A percentile compares a stretch with the other conserved stretches of the same genome.
These are phyloP conservation scores for Orycteropus afer DNA, from an alignment of 2,113 vertebrate species.

Conservation along the genomic window DNA sequence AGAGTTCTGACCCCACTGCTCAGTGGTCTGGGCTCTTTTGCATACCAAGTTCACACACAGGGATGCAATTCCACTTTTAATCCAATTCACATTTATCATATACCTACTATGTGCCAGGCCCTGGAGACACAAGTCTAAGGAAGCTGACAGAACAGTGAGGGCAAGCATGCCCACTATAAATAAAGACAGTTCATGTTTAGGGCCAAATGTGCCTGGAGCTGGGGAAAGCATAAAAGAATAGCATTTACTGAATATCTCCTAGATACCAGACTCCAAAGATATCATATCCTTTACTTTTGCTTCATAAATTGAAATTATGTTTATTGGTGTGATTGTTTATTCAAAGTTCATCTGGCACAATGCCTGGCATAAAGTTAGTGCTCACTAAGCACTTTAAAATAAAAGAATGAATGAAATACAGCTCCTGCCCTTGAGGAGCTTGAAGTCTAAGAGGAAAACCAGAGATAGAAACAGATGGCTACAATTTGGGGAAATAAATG, in stretches of 20 bases:
- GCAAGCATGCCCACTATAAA: no score
- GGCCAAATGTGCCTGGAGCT: not conserved
- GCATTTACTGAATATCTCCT: not conserved
- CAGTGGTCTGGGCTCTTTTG: not conserved
- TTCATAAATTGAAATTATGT: not conserved
- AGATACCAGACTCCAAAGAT: not conserved
- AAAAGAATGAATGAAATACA: not conserved
- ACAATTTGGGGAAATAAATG: accelerated
- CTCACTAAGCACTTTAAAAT: not conserved
- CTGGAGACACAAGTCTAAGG: not conserved
- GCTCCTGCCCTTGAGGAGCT: not conserved
- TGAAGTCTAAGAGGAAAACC: not conserved
- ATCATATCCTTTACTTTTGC: not conserved
- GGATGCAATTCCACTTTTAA: not conserved
- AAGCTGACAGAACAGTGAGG: accelerated
- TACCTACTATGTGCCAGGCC: not conserved
- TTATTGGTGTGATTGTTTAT: not conserved
- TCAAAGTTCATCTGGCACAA: not conserved
- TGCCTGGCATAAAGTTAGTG: not conserved
- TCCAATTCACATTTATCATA: not conserved
- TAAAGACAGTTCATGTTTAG: no score
- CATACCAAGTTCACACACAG: not conserved
- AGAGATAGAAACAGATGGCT: not conserved
- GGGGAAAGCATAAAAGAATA: not conserved
- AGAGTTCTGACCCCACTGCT: not conserved